Conservation (phyloP, 2,888 invertebrate genomes). For the Tetheella fluctuosa region DNA sequence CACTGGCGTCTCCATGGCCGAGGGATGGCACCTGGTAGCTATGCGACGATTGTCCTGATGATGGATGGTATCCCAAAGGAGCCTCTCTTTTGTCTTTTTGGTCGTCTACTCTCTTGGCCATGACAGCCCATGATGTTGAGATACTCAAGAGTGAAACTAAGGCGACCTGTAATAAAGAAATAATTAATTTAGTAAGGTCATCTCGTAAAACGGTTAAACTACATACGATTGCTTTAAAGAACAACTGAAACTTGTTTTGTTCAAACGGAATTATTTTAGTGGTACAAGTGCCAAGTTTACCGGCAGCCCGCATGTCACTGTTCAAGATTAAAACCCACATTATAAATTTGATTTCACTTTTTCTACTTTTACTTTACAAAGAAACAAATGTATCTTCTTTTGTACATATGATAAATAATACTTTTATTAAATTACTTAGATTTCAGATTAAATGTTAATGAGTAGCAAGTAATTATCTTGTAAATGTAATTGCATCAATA, state of each 20-base stretch:
- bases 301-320: constrained; percentile 71
- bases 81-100: constrained; percentile 76
- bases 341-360: constrained; percentile 79
- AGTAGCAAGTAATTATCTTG: background rate
- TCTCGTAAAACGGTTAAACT: constrained; percentile 17
- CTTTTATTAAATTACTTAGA: background rate
- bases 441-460: background rate
- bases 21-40: constrained; percentile 47
- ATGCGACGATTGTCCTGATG: constrained; percentile 37
- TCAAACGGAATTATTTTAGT: constrained; percentile 50
- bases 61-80: constrained; percentile 56
- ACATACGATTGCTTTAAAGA: constrained; percentile 45
- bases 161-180: constrained; percentile 66
- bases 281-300: constrained; percentile 49
- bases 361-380: constrained; percentile 72
- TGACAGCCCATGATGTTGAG: constrained; percentile 65
- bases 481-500: background rate
- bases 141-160: constrained; percentile 67
- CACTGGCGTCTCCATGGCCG: constrained; percentile 68
- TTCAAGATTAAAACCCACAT: constrained; percentile 71
- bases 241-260: constrained; percentile 59
- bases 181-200: constrained; percentile 25
- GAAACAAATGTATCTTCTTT: constrained; percentile 36
- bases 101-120: constrained; percentile 63
- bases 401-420: background rate